These are phyloP conservation scores for Sympetrum striolatum DNA, from an alignment of 2,888 invertebrate genomes.

Conservation along the genomic window DNA sequence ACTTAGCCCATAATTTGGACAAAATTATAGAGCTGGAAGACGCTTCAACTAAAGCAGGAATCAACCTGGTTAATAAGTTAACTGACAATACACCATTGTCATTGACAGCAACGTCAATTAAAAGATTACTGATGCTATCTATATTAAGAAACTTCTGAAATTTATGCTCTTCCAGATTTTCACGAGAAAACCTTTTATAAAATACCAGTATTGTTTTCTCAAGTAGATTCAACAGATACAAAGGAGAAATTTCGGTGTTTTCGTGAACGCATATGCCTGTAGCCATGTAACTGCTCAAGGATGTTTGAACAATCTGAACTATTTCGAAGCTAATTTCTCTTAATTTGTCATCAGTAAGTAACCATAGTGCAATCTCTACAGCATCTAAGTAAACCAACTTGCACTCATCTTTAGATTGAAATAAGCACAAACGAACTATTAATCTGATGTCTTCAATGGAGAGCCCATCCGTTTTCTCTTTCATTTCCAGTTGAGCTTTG, in stretches of 20 bases:
- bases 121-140: background rate
- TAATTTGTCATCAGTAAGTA: background rate
- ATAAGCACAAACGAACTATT: background rate
- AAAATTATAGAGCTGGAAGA: conserved; percentile 25
- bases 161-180: background rate
- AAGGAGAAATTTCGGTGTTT: background rate
- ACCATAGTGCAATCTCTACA: background rate
- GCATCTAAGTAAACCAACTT: background rate
- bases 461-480: background rate
- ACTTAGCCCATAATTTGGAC: conserved; percentile 42
- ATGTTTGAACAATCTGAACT: background rate
- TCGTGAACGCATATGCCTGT: background rate
- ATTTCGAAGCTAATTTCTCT: background rate
- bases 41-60: conserved; percentile 44
- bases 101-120: conserved; percentile 24
- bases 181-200: background rate
- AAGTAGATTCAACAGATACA: background rate
- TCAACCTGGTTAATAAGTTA: conserved; percentile 21
- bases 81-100: conserved; percentile 20
- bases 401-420: background rate
- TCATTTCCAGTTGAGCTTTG: background rate
- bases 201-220: background rate
- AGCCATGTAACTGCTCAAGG: background rate
- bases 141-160: background rate
- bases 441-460: background rate